phyloP scores from a whole-genome alignment of 37 sponge, comb jelly and placozoan species.

The Cliona cf. orientalis region DNA sequence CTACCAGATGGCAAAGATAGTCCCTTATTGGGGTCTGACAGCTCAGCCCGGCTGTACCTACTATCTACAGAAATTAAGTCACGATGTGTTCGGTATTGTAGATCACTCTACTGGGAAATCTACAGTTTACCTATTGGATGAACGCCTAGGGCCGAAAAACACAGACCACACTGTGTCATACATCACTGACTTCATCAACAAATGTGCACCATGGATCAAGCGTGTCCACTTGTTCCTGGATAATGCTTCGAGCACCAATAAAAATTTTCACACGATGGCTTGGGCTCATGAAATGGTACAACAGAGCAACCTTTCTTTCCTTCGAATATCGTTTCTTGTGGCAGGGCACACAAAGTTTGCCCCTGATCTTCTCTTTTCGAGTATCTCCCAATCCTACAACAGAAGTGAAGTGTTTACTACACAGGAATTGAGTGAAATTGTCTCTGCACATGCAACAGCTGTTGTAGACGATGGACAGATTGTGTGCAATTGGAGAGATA shows the following conservation, averaged over 20 bases:
- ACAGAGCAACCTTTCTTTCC: background rate
- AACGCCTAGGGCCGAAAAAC: slow-evolving; percentile 31
- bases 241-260: slow-evolving; percentile 40
- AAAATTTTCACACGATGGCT: slow-evolving; percentile 21
- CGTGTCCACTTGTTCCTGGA: slow-evolving; percentile 49
- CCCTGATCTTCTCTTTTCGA: too few relatives aligned
- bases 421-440: too few relatives aligned
- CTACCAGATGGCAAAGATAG: slow-evolving; percentile 58
- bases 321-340: slow-evolving; percentile 34
- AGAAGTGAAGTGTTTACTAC: too few relatives aligned
- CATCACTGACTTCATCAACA: slow-evolving; percentile 18
- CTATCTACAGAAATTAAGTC: slow-evolving; percentile 43
- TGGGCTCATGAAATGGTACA: slow-evolving; percentile 46
- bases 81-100: slow-evolving; percentile 52
- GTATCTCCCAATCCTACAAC: too few relatives aligned
- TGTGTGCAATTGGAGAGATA: too few relatives aligned
- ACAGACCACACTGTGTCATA: slow-evolving; percentile 46
- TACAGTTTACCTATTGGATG: background rate
- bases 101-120: slow-evolving; percentile 19
- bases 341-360: slow-evolving; percentile 52
- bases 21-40: slow-evolving; percentile 54
- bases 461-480: too few relatives aligned
- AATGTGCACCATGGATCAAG: background rate
- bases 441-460: too few relatives aligned
- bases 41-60: slow-evolving; percentile 46